phyloP scores from a whole-genome alignment of 2,888 invertebrate species.

The Allacma fusca region DNA sequence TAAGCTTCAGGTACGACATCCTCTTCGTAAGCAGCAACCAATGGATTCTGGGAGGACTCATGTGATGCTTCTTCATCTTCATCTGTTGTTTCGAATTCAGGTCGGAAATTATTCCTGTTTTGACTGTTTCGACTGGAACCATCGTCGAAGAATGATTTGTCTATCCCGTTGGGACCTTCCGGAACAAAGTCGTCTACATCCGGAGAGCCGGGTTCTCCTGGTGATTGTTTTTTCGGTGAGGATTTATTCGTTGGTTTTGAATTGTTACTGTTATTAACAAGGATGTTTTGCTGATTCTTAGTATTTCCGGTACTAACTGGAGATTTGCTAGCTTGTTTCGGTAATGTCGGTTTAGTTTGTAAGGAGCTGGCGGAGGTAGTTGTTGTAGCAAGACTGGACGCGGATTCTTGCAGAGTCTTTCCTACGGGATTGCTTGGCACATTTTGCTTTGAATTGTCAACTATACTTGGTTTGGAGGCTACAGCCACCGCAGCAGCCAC shows the following conservation, averaged over 20 bases:
- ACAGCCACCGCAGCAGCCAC: constrained; percentile 34
- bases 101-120: constrained; percentile 19
- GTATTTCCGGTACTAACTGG: constrained; percentile 1
- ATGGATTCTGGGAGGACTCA: constrained; percentile 70
- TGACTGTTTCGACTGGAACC: constrained; percentile 33
- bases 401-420: constrained; percentile 48
- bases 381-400: constrained; percentile 35
- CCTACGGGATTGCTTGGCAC: constrained; percentile 11
- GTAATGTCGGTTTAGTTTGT: constrained; percentile 23
- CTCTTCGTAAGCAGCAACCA: constrained; percentile 84
- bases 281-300: neutral
- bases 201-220: constrained; percentile 59
- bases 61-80: constrained; percentile 69
- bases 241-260: neutral
- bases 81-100: constrained; percentile 51
- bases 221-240: constrained; percentile 9
- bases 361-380: constrained; percentile 22
- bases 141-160: constrained; percentile 54
- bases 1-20: constrained; percentile 77
- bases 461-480: constrained; percentile 37
- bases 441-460: constrained; percentile 33
- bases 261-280: neutral
- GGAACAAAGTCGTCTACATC: constrained; percentile 78
- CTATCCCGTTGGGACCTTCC: constrained; percentile 64
- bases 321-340: neutral